phyloP scores from a whole-genome alignment of 2,113 vertebrate species.

The Petrocephalus zakoni region DNA sequence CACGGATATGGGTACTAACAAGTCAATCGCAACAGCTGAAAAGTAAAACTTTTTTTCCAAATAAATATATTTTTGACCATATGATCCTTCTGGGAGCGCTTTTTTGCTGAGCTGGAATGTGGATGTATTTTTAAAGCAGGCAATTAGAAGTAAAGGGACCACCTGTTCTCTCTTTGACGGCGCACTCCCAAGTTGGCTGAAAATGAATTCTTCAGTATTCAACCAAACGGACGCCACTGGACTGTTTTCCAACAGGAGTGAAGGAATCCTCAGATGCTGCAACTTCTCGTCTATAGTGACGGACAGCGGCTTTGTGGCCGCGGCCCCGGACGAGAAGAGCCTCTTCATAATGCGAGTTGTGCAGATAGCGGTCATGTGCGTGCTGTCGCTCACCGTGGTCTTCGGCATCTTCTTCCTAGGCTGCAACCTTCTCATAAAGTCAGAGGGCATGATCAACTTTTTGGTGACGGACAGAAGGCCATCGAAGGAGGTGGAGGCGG shows the following conservation, averaged over 20 bases:
- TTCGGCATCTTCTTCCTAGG: constrained; percentile 97
- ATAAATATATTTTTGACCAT: constrained; percentile 14
- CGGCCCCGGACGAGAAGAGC: constrained; percentile 79
- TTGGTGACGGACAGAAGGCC: constrained; percentile 91
- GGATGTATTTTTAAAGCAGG: constrained; percentile 1
- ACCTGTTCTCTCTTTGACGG: constrained; percentile 14
- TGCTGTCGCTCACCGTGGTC: constrained; percentile 91
- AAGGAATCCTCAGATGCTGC: constrained; percentile 75
- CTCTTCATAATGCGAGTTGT: constrained; percentile 92
- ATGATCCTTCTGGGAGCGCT: constrained; percentile 17
- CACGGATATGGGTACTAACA: not conserved
- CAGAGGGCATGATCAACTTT: constrained; percentile 98
- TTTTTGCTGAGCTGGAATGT: constrained; percentile 10
- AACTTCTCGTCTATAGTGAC: constrained; percentile 86
- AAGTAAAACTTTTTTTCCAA: constrained; percentile 19
- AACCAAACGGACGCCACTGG: constrained; percentile 76
- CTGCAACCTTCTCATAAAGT: constrained; percentile 98
- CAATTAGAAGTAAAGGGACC: not conserved
- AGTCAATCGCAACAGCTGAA: constrained; percentile 36
- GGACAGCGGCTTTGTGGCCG: constrained; percentile 70
- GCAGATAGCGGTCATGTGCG: constrained; percentile 98
- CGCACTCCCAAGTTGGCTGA: constrained; percentile 23
- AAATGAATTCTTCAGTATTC: constrained; percentile 68
- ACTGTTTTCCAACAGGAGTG: constrained; percentile 73
- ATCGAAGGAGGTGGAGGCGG: constrained; percentile 88